Conservation (phyloP, 2,113 vertebrate genomes). For the Amphilophus citrinellus region DNA sequence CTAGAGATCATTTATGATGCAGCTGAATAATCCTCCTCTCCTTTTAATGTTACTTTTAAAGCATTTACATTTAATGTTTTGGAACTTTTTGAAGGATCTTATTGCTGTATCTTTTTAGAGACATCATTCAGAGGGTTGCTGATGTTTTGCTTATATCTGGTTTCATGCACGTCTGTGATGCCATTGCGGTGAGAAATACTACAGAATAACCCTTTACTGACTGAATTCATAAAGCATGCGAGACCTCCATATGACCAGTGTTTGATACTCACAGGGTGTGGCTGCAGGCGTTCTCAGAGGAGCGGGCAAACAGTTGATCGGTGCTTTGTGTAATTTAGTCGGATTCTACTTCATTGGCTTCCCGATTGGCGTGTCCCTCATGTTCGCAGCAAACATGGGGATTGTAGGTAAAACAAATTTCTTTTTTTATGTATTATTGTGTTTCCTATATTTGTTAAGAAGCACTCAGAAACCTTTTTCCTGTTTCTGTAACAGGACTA, state of each 20-base stretch:
- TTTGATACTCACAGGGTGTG: conserved; percentile 70
- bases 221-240: background rate
- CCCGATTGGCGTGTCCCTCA: conserved; percentile 81
- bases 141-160: conserved; percentile 65
- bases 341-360: conserved; percentile 83
- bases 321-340: conserved; percentile 80
- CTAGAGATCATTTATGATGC: background rate
- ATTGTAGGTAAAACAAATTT: conserved; percentile 78
- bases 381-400: conserved; percentile 83
- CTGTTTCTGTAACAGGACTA: conserved; percentile 76
- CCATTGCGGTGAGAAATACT: conserved; percentile 61
- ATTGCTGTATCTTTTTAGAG: background rate
- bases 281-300: conserved; percentile 84
- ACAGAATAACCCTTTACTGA: background rate
- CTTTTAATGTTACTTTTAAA: background rate
- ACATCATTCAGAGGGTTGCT: conserved; percentile 44
- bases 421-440: background rate
- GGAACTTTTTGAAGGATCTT: background rate
- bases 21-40: background rate
- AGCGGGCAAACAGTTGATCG: conserved; percentile 84
- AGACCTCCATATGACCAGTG: background rate
- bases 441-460: background rate
- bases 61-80: background rate
- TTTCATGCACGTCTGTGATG: conserved; percentile 69
- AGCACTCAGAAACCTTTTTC: background rate